Evolutionary conservation across 1,140 invertebrate species (phyloP).

Genomic region (Gryllus bimaculatus): DNA sequence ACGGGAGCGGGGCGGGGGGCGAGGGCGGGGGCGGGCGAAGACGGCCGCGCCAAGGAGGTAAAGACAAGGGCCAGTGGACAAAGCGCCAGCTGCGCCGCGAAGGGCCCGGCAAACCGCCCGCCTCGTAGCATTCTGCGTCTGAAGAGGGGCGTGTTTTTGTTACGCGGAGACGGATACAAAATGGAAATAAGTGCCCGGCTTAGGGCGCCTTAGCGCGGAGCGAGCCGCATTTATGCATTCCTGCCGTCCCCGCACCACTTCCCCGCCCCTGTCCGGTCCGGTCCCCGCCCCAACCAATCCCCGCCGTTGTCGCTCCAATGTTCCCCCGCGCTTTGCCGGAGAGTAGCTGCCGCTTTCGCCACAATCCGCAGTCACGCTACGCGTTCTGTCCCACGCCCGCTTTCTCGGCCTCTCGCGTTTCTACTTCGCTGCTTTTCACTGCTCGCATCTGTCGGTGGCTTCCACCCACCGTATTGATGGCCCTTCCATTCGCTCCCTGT

Average conservation of each 20-base stretch:
- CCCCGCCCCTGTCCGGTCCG: too few relatives aligned
- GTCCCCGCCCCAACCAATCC: too few relatives aligned
- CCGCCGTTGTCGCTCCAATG: too few relatives aligned
- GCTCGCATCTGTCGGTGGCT: too few relatives aligned
- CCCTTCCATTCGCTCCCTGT: too few relatives aligned
- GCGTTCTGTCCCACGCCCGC: too few relatives aligned
- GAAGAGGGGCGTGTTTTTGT: background rate
- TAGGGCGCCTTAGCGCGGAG: background rate
- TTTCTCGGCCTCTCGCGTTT: background rate
- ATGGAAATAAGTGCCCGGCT: conserved; percentile 3
- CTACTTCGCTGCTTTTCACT: background rate
- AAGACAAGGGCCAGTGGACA: background rate
- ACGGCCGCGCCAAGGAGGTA: background rate
- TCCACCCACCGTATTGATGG: too few relatives aligned
- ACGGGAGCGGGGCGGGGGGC: too few relatives aligned
- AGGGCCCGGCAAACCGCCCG: background rate
- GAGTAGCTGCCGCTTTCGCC: too few relatives aligned
- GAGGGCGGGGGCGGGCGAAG: background rate
- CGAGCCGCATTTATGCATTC: background rate
- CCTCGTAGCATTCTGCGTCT: background rate
- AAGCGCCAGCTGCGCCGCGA: background rate
- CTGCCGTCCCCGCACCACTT: too few relatives aligned
- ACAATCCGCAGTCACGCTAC: too few relatives aligned
- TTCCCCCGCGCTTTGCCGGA: too few relatives aligned
- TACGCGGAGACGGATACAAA: conserved; percentile 3